These are phyloP conservation scores for Hemicordylus capensis DNA, from an alignment of 2,113 vertebrate genomes.

Conservation along the genomic window DNA sequence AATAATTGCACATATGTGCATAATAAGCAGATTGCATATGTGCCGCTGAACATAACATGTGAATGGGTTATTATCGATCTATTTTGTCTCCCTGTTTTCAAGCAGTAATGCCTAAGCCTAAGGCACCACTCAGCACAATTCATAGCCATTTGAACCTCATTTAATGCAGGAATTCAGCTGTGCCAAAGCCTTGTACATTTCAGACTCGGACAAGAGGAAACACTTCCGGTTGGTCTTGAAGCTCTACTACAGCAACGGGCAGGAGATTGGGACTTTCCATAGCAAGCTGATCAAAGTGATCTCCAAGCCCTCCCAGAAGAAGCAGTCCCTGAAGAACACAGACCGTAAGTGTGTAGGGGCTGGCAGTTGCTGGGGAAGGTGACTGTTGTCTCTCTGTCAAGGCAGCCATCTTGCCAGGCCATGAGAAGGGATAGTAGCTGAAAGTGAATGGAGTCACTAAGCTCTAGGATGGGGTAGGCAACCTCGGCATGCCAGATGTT, in stretches of 20 bases:
- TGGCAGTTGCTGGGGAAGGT: no score
- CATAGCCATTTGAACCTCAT: conserved; percentile 6
- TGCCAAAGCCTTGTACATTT: conserved; percentile 94
- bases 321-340: conserved; percentile 95
- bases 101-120: neutral
- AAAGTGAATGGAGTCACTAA: neutral
- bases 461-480: no score
- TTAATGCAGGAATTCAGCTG: conserved; percentile 84
- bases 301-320: conserved; percentile 97
- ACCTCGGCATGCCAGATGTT: no score
- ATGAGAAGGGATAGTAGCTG: neutral
- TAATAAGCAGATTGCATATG: no score
- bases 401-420: neutral
- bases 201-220: conserved; percentile 93
- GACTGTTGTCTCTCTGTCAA: neutral
- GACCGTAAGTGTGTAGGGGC: conserved; percentile 81
- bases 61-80: no score
- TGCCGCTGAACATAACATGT: no score
- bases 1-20: no score
- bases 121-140: neutral
- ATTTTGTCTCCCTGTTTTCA: neutral
- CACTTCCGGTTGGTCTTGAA: conserved; percentile 90
- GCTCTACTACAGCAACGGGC: conserved; percentile 86
- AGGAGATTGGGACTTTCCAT: conserved; percentile 91
- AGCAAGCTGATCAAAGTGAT: conserved; percentile 96